phyloP scores from a whole-genome alignment of 2,113 vertebrate species.

The Brienomyrus brachyistius region DNA sequence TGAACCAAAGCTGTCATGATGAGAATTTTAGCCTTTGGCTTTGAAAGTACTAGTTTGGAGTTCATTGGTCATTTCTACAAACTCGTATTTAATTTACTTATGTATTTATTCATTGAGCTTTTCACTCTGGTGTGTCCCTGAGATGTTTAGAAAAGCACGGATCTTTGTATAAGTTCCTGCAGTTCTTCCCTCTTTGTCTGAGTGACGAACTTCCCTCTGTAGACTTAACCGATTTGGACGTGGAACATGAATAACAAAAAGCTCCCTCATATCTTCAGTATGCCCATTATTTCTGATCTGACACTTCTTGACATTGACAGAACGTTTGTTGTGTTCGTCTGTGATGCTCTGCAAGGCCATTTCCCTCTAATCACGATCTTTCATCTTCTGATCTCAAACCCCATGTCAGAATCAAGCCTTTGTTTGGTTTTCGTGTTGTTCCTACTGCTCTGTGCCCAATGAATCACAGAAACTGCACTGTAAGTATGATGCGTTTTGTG shows the following conservation, averaged over 20 bases:
- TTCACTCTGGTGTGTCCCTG: background rate
- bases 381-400: background rate
- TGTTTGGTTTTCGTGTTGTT: background rate
- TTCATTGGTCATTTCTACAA: background rate
- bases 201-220: background rate
- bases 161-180: background rate
- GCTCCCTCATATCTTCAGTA: background rate
- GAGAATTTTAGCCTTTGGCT: conserved; percentile 11
- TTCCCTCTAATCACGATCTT: background rate
- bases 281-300: background rate
- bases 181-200: background rate
- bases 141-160: background rate
- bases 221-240: background rate
- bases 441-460: background rate
- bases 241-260: background rate
- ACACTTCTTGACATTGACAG: background rate
- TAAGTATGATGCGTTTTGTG: background rate
- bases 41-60: background rate
- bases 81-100: background rate
- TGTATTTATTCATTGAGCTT: background rate
- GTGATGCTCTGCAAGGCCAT: background rate
- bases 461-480: background rate
- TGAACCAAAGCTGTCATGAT: background rate
- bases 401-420: background rate
- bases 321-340: background rate